Base-by-base conservation (phyloP, 2,888 invertebrate genomes). In the Hypercompe scribonia region DNA sequence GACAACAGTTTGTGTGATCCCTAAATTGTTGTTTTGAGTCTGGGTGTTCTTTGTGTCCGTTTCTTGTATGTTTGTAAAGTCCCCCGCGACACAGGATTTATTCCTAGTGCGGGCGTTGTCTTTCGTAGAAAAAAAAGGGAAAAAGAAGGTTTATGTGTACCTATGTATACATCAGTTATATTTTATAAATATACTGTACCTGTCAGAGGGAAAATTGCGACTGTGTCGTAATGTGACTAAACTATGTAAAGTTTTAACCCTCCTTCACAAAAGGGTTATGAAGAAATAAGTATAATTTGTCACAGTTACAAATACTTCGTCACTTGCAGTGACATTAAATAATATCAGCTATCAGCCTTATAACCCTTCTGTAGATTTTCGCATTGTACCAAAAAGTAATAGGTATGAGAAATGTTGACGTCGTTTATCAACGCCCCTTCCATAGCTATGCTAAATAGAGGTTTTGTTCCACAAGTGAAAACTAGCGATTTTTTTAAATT, bases 361-460 rank as follows among this genome's bases (percentile, higher is more conserved):
- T 65, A 72, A 77, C 78, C 77, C 66, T 78, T 73, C 71, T 70
- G 65, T 70, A 70, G 50, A 75, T 65, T 65, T 54, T 50, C 46
- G 54, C 33, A 73, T 70, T 39, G 21, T 46, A 54, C 70, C 66
- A 70, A 67, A 58, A 34, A 31, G 64, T 66, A 68, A 54, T 65
- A 76, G 71, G 76, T 76, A 81, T 75, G 72, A 71, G 34, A 68
- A 70, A 70, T 66, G 70, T 46, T 63, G 68, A 36, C 24, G 68
- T 68, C 80, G 74, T 83, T 83, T 80, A 69, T 83, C 84, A 84
- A 74, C 66, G 76, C 82, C 84, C 71, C 34, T 50, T 46, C 15
- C 50, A 65, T 65, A 71, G 73, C 58, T 31, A 28, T 21, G 39
- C 36, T 58, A 31, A 63, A 70, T 64, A 21, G 28, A n/a, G 50